Evolutionary conservation across 1,140 invertebrate genomes (phyloP), one percentile per base, ranked within the genome.

Genomic region (Drosophila bocki): DNA sequence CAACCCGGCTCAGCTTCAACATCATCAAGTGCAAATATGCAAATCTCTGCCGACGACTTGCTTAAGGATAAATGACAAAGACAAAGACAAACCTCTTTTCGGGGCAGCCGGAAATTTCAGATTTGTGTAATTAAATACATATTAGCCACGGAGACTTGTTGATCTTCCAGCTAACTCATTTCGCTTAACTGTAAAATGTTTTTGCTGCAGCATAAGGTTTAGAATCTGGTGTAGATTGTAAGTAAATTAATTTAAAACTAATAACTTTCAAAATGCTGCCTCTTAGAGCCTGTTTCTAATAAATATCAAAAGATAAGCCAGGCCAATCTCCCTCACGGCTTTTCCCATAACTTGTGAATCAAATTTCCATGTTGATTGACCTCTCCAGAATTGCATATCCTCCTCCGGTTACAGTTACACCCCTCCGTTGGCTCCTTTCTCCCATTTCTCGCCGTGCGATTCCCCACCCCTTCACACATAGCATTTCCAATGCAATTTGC

Each of bases 1-100:
- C 62, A 60, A 39, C 39, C 35, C 29, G 51, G 35, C 67, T 50
- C 22, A 67, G 50, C 77, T 76, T 67, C 84, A 87, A 50, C 83
- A 78, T 75, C 84, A 88, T 90, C 84, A 88, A 88, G 84, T 88
- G 84, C 81, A 88, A 90, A 88, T 90, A 88, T 90, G 84, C 78
- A 90, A 88, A 90, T 90, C 77, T 75, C 65, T 48, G 60, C 44
- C 56, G 61, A 56, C 56, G 53, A 51, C 51, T 51, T 57, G 67
- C 70, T 74, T 37, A 50, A 74, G 70, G 70, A 74, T 60, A 74
- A 74, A 77, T 48, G 74, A 64, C 75, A 77, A 68, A 70, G 75
- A 68, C 71, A 77, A 61, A 78, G 72, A 78, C 75, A 78, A 78
- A 78, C 57, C 64, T 77, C 74, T 76, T 69, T 75, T 68, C 32